phyloP scores from a whole-genome alignment of 1,140 invertebrate genomes.

The Popillia japonica region DNA sequence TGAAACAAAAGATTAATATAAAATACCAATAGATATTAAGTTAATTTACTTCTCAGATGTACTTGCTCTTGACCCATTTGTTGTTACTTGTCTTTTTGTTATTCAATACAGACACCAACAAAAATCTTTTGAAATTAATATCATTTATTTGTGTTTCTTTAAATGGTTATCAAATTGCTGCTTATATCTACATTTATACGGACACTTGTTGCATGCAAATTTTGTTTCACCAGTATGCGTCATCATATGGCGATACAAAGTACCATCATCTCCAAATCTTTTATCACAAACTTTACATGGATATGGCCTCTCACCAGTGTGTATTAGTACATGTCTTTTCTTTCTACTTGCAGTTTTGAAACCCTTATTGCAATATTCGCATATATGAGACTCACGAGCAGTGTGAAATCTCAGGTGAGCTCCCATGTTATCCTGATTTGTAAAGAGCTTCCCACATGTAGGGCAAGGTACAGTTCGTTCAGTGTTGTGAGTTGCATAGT shows the following conservation, averaged over 20 bases:
- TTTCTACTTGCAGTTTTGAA: conserved; percentile 55
- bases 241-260: conserved; percentile 70
- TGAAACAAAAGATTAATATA: no score
- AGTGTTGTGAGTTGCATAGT: conserved; percentile 64
- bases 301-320: conserved; percentile 54
- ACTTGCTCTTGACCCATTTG: no score
- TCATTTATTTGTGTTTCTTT: no score
- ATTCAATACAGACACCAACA: no score
- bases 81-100: no score
- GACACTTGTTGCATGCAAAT: conserved; percentile 37
- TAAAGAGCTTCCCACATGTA: conserved; percentile 23
- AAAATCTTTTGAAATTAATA: no score
- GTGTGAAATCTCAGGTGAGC: conserved; percentile 28
- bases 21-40: no score
- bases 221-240: conserved; percentile 68
- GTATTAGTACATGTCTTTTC: conserved; percentile 49
- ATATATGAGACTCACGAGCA: conserved; percentile 12
- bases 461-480: conserved; percentile 36
- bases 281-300: conserved; percentile 45
- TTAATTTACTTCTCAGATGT: no score
- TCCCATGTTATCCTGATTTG: conserved; percentile 53
- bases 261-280: conserved; percentile 22
- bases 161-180: no score
- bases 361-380: conserved; percentile 43
- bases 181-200: background rate